Base-by-base conservation (phyloP, 2,113 vertebrate genomes). In the Myocastor coypus region DNA sequence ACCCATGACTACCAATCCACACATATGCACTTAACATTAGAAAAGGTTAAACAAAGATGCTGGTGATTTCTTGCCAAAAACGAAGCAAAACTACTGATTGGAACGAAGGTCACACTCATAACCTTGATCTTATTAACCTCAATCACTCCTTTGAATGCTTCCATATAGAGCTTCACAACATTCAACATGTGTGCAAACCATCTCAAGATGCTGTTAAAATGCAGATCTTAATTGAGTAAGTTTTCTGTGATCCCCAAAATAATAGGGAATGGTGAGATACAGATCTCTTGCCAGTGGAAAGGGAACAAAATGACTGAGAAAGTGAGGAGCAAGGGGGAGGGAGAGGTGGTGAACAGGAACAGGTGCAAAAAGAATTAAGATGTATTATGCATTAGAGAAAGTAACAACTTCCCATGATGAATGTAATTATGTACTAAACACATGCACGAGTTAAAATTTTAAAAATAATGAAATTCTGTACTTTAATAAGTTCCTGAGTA, bases 171-270 rank as follows among this genome's bases (percentile, higher is more conserved):
- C 5, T 30, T 92, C 40, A 73, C 75, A 80, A 40, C 14, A 5
- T 68, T 90, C 68, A 92, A 84, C 34, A 40, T 69, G 32, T 42
- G 77, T 59, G 28, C 22, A 82, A 82, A 85, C 90, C 69, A 81
- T 78, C 32, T 66, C 34, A 37, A 26, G 80, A 40, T 90, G 69
- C 73, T 94, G 30, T 81, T 75, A 87, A 87, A 90, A 92, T 87
- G 42, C n/a, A 83, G 63, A 75, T 94, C 87, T 77, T 96, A 69
- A 95, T 81, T 92, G 83, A 86, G 5, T 78, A 73, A 37, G 30
- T 89, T 86, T 92, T 34, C 8, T n/a, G 22, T 71, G 32, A 24
- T 11, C 40, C 28, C 8, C 24, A 26, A 69, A 5, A 69, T 69
- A 69, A 75, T 75, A 42, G 0, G 22, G 40, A 75, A 42, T 4